Evolutionary conservation across 2,888 invertebrate species (phyloP).

Genomic region (Conus canariensis): DNA sequence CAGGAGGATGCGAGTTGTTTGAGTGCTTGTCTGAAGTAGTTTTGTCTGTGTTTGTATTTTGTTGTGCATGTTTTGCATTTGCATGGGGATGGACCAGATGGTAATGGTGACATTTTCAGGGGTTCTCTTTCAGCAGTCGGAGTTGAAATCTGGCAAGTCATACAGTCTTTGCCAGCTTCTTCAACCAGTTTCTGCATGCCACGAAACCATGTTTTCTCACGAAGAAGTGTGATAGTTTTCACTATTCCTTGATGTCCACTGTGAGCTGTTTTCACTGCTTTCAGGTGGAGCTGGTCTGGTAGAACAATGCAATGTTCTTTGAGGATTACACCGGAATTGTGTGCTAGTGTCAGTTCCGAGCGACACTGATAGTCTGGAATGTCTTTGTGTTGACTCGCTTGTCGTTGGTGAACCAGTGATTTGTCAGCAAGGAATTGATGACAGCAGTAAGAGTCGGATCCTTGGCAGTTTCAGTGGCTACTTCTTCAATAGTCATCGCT

Average conservation of each 20-base stretch:
- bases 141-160: constrained; percentile 44
- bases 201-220: constrained; percentile 56
- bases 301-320: constrained; percentile 43
- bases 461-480: constrained; percentile 47
- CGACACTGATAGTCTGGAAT: neutral
- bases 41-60: too few species aligned
- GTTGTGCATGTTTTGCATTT: too few species aligned
- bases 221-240: constrained; percentile 53
- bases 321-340: constrained; percentile 1
- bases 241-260: constrained; percentile 55
- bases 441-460: constrained; percentile 53
- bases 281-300: constrained; percentile 43
- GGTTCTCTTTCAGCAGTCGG: constrained; percentile 40
- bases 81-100: constrained; percentile 17
- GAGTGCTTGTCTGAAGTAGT: too few species aligned
- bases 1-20: too few species aligned
- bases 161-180: constrained; percentile 37
- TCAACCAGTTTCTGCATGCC: constrained; percentile 49
- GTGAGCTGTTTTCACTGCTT: constrained; percentile 55
- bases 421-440: constrained; percentile 7
- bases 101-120: constrained; percentile 43
- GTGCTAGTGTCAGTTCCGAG: constrained; percentile 34
- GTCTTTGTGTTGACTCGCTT: neutral
- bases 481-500: constrained; percentile 59
- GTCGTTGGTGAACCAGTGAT: neutral